Evolutionary conservation across 2,888 invertebrate species (phyloP), one percentile per base, ranked within the genome.

Genomic region (Barypeithes pellucidus): DNA sequence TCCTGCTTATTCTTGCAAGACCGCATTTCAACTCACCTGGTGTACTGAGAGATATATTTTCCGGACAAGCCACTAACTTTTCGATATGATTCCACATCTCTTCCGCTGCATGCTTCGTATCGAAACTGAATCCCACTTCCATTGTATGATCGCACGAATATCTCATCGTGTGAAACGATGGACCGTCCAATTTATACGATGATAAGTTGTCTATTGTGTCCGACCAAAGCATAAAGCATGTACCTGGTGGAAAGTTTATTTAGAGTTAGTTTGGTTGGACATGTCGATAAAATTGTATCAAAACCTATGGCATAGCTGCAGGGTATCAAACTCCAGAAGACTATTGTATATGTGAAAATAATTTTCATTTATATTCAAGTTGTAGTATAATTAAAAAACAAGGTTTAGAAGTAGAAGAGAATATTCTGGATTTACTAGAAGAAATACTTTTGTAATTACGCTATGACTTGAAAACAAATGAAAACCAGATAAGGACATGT

Each of bases 151-250:
- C 94, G 36, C 89, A 88, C 11, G 94, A 94, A 77, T 93, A 87
- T 85, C 92, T 92, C 92, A 95, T 91, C 45, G 94, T 95, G 85
- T 95, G 95, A 83, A 95, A 95, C 43, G 93, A 91, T 45, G 91
- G 90, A 0, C 92, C 91, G 14, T 90, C 89, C 14, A 90, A 89
- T 83, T 89, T 90, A 87, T 95, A 95, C 70, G 91, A 90, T 8
- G 93, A 92, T 76, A 94, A 86, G 83, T 94, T 93, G 85, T 94
- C 94, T 78, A 95, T 92, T 60, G 90, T 91, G 85, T 95, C 95
- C 78, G 90, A 90, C 95, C 95, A 95, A 20, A 95, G 86, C 68
- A 92, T 91, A 85, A 95, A 94, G 69, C 94, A 93, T 0, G 94
- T 93, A 14, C 95, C 94, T 79, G 69, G 43, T 72, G 76, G 66